phyloP scores from a whole-genome alignment of 2,888 invertebrate species.

The Zhengitettix transpicula region DNA sequence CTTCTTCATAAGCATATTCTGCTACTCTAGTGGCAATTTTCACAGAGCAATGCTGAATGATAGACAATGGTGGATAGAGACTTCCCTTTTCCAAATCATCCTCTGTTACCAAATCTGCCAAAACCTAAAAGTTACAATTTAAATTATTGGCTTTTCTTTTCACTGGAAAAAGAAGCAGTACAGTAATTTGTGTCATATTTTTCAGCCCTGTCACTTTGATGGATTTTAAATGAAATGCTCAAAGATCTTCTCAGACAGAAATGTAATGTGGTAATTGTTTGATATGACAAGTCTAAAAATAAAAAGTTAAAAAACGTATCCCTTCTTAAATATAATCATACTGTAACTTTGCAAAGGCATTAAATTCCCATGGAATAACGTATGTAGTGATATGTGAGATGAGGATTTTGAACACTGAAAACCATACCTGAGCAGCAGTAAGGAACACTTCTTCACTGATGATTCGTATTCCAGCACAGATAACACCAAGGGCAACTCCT shows the following conservation, averaged over 20 bases:
- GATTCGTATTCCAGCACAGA: conserved; percentile 73
- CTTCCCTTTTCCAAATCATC: conserved; percentile 68
- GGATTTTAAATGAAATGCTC: too few species aligned
- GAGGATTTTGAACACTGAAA: too few species aligned
- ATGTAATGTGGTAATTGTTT: too few species aligned
- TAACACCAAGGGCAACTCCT: conserved; percentile 79
- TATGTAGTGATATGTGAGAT: too few species aligned
- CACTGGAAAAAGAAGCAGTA: neutral
- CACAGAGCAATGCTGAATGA: conserved; percentile 75
- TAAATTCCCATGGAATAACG: too few species aligned
- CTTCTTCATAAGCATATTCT: conserved; percentile 76
- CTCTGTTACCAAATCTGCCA: conserved; percentile 67
- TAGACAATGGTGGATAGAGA: conserved; percentile 75
- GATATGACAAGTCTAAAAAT: too few species aligned
- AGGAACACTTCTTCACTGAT: conserved; percentile 88
- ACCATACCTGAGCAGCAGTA: conserved; percentile 62
- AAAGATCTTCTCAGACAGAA: too few species aligned
- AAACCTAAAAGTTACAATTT: conserved; percentile 33
- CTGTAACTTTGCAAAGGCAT: too few species aligned
- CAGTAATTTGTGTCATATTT: too few species aligned
- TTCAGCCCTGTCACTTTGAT: too few species aligned
- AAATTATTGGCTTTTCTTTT: neutral
- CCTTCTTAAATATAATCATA: too few species aligned
- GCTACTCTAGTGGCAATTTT: conserved; percentile 77
- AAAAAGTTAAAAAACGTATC: too few species aligned